Evolutionary conservation across 2,113 vertebrate species (phyloP), one percentile per base, ranked within the genome.

Genomic region (Tympanuchus pallidicinctus): DNA sequence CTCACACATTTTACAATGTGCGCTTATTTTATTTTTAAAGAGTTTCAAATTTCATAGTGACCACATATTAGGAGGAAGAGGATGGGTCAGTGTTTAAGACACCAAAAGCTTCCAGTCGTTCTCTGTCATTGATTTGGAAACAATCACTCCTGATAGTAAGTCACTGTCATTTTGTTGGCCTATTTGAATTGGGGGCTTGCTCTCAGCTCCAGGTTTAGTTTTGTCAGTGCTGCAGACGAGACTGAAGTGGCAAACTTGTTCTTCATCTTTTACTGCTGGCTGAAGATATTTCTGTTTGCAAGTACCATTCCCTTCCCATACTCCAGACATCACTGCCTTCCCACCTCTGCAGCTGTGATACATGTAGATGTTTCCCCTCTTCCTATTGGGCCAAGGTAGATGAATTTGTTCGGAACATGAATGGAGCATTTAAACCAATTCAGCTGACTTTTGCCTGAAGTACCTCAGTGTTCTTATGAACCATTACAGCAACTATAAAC

Each of bases 301-400:
- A 50, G 19, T 54, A 48, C 16, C 13, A 64, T 81, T 78, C 8
- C 47, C 47, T 91, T 32, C 25, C 17, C 24, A 1, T 15, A 8
- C 6, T 2, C 0, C 2, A 34, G 15, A 9, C 1, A 50, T 34
- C 20, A 20, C 5, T 28, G 3, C 30, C 27, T 87, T 61, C 36
- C 17, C n/a, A n/a, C 8, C 25, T 17, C 17, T 57, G 54, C 30
- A 43, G 24, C 16, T 28, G 9, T 17, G 17, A 40, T 10, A 15
- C 0, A 0, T 50, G 21, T 10, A 63, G 50, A 24, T 59, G 45
- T 6, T 60, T 86, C 11, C n/a, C 22, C n/a, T 54, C 6, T 15
- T 27, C 40, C 1, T 28, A 48, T 27, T 56, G 34, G 32, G 54
- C 22, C 64, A 69, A 10, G 24, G 32, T 40, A 63, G 36, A 2